Evolutionary conservation across 2,113 vertebrate species (phyloP).

Genomic region (Notiomystis cincta): DNA sequence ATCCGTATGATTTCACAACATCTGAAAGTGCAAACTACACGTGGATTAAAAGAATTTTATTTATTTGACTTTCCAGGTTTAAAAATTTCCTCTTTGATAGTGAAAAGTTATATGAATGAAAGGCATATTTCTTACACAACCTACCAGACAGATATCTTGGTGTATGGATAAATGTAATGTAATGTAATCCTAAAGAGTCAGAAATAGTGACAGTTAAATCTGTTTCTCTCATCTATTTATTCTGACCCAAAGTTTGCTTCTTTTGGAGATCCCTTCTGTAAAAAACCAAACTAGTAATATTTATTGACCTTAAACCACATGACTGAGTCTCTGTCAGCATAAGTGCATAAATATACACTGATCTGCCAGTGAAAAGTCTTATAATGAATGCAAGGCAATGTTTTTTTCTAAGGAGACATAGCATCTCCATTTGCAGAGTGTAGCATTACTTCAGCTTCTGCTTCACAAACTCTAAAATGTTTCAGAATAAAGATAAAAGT

Average conservation of each 20-base stretch:
- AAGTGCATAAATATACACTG: background rate
- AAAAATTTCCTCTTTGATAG: background rate
- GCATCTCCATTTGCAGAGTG: background rate
- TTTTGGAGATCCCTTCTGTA: background rate
- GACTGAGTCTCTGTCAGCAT: background rate
- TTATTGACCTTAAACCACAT: background rate
- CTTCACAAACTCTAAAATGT: background rate
- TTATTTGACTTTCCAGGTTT: background rate
- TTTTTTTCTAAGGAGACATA: background rate
- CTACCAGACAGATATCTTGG: background rate
- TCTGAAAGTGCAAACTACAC: background rate
- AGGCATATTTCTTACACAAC: background rate
- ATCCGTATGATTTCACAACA: background rate
- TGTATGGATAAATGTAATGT: background rate
- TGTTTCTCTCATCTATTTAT: background rate
- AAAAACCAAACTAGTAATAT: background rate
- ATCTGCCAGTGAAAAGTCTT: background rate
- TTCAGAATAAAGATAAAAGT: background rate
- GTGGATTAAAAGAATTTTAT: background rate
- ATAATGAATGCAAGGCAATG: background rate
- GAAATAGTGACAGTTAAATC: background rate
- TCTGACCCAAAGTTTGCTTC: background rate
- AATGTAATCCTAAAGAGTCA: background rate
- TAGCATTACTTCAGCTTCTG: background rate
- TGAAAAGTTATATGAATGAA: background rate